A percentile compares a stretch with the other conserved stretches of the same genome.
Evolutionary conservation across 1,140 invertebrate species (phyloP).

Genomic region (Liolophura sinensis): DNA sequence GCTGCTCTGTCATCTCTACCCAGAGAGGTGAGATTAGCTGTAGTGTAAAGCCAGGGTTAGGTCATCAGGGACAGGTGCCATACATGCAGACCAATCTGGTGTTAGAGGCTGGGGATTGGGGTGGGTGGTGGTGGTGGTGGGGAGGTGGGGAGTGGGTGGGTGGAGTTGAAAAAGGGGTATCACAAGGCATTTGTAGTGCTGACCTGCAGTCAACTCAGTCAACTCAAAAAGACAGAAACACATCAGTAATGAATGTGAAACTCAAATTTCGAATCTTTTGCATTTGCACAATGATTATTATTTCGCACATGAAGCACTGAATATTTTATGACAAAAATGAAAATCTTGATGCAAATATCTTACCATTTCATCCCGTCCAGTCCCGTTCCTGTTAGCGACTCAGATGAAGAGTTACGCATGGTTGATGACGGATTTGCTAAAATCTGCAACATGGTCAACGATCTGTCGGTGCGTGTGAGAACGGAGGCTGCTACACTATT

Average conservation of each 20-base stretch:
- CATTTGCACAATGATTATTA: neutral
- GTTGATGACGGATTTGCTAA: slow-evolving; percentile 97
- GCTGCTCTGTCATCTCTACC: slow-evolving; percentile 82
- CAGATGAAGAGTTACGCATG: slow-evolving; percentile 67
- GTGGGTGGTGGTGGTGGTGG: no score
- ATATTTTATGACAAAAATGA: neutral
- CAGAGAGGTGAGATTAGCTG: slow-evolving; percentile 73
- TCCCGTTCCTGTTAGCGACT: slow-evolving; percentile 39
- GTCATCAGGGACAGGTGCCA: no score
- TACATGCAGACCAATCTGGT: no score
- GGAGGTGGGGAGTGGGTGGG: no score
- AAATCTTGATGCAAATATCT: neutral
- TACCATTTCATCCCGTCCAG: slow-evolving; percentile 35
- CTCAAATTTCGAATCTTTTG: neutral
- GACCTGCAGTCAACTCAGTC: no score
- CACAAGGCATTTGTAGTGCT: no score
- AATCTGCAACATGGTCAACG: slow-evolving; percentile 91
- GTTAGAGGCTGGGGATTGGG: no score
- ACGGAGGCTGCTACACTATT: slow-evolving; percentile 59
- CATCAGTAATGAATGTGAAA: neutral
- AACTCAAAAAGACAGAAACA: no score
- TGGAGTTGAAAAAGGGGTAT: no score
- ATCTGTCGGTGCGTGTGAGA: slow-evolving; percentile 71
- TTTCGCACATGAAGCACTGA: no score
- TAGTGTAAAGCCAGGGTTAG: no score